phyloP scores from a whole-genome alignment of 2,888 invertebrate species.

The Schizotus pectinicornis region DNA sequence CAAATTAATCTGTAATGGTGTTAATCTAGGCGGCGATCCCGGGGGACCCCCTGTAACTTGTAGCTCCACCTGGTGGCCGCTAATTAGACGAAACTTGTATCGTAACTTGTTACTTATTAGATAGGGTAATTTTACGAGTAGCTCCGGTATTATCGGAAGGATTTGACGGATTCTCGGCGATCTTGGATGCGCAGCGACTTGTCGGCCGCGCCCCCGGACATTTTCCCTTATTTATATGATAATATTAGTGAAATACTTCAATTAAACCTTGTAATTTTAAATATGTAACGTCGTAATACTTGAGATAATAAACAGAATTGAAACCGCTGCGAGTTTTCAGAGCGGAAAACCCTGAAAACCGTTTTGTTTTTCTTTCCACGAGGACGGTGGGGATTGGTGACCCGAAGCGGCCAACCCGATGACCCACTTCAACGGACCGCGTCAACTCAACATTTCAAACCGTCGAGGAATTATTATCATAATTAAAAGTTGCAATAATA shows the following conservation, averaged over 20 bases:
- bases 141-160: constrained; percentile 14
- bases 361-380: background rate
- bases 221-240: constrained; percentile 23
- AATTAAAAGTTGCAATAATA: too few species aligned
- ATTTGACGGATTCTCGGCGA: constrained; percentile 6
- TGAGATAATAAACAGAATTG: constrained; percentile 28
- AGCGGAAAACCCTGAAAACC: constrained; percentile 1
- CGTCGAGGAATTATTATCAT: too few species aligned
- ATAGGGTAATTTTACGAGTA: constrained; percentile 13
- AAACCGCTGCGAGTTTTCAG: background rate
- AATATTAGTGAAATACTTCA: constrained; percentile 26
- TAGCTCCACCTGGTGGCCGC: too few species aligned
- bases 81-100: constrained; percentile 6
- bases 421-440: constrained; percentile 17
- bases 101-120: constrained; percentile 13
- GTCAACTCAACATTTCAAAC: background rate
- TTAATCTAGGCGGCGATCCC: too few species aligned
- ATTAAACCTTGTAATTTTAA: constrained; percentile 32
- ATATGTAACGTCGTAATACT: constrained; percentile 31
- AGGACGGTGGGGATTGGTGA: constrained; percentile 11
- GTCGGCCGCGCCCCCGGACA: constrained; percentile 12
- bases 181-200: constrained; percentile 2
- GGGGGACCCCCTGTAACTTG: too few species aligned
- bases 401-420: constrained; percentile 21
- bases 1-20: background rate